Evolutionary conservation across 1,140 invertebrate genomes (phyloP).

Genomic region (Halictus rubicundus): DNA sequence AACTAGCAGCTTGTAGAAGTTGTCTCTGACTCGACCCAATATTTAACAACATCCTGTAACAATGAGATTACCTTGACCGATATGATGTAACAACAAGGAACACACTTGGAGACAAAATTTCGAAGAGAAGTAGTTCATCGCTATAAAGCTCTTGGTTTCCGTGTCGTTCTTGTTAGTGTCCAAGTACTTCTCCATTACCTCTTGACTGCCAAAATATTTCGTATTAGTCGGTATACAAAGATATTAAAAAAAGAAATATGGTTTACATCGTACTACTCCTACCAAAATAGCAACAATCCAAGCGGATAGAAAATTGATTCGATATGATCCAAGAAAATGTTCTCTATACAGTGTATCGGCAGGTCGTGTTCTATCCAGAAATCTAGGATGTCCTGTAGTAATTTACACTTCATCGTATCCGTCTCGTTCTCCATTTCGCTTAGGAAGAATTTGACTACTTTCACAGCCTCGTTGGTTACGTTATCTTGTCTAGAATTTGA

Average conservation of each 20-base stretch:
- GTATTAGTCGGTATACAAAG: not conserved
- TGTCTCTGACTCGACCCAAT: too few relatives aligned
- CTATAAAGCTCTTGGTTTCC: conserved; percentile 53
- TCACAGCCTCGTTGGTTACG: conserved; percentile 67
- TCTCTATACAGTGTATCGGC: conserved; percentile 77
- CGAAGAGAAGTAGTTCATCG: conserved; percentile 73
- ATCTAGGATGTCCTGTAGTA: conserved; percentile 74
- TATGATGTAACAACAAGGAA: conserved; percentile 73
- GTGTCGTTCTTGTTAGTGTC: conserved; percentile 64
- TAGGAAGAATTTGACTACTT: conserved; percentile 78
- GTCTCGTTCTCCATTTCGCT: conserved; percentile 76
- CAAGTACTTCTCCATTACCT: conserved; percentile 54
- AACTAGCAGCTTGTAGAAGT: too few relatives aligned
- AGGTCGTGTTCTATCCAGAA: conserved; percentile 80
- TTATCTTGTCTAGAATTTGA: conserved; percentile 47
- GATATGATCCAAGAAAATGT: conserved; percentile 76
- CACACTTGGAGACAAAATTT: conserved; percentile 78
- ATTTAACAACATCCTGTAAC: not conserved
- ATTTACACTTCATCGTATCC: conserved; percentile 71
- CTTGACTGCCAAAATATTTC: conserved; percentile 45
- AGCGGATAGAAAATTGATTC: conserved; percentile 78
- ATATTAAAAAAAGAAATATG: not conserved
- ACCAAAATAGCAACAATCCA: conserved; percentile 79
- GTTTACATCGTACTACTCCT: conserved; percentile 41
- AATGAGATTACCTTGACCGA: conserved; percentile 73